A percentile compares a stretch with the other conserved stretches of the same genome.
Conservation (phyloP, 2,113 vertebrate genomes). For the Rutilus rutilus region DNA sequence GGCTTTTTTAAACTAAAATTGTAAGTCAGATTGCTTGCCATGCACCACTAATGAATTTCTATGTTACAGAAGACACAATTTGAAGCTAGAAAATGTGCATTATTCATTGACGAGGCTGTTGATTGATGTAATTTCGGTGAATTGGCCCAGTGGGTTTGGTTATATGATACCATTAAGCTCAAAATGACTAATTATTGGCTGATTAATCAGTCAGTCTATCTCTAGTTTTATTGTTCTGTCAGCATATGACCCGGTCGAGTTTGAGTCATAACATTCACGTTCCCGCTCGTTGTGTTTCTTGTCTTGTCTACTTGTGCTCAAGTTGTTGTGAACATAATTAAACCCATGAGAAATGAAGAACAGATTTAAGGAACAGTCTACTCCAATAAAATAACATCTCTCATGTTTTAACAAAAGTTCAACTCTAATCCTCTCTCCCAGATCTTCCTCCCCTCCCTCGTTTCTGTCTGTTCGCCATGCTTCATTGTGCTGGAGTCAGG, state of each 20-base stretch:
- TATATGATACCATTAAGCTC: background rate
- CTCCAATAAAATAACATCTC: background rate
- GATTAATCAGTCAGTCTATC: background rate
- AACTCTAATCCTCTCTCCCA: background rate
- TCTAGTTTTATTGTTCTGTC: conserved; percentile 14
- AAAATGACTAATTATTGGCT: background rate
- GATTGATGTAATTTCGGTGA: background rate
- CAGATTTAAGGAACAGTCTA: conserved; percentile 16
- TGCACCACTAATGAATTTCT: background rate
- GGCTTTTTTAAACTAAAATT: background rate
- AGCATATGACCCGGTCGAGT: background rate
- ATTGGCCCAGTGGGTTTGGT: conserved; percentile 7
- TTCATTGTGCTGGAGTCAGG: conserved; percentile 8
- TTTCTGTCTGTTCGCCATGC: conserved; percentile 27
- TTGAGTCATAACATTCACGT: conserved; percentile 6
- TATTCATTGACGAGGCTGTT: background rate
- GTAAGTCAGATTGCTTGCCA: background rate
- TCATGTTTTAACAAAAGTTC: conserved; percentile 8
- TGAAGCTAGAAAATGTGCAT: background rate
- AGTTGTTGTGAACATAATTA: background rate
- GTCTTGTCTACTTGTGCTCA: background rate
- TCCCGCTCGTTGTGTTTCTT: background rate
- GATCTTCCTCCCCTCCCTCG: conserved; percentile 11
- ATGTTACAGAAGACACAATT: background rate
- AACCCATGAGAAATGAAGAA: background rate